Evolutionary conservation across 2,888 invertebrate species (phyloP), one percentile per base, ranked within the genome.

Genomic region (Acholoe squamosa): DNA sequence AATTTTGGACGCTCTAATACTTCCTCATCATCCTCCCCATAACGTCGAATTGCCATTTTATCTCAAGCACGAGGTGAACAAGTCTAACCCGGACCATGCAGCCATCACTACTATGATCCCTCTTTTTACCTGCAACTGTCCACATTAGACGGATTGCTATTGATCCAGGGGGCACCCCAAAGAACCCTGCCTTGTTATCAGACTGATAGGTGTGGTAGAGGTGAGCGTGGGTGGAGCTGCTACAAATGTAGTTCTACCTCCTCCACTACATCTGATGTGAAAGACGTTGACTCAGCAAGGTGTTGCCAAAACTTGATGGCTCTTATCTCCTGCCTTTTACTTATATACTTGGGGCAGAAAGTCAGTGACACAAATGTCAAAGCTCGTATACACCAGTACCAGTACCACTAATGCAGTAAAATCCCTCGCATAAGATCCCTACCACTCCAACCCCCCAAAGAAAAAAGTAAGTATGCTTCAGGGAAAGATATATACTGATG

Each of bases 131-230:
- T 61, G 71, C 28, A 71, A 71, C 28, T 71, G 71, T 71, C 71
- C 71, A 71, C 71, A 71, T 71, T 71, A 71, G 71, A 71, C 71
- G 28, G 71, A 71, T 71, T 71, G 28, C 28, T 71, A 71, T 71
- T 71, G 71, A 71, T 71, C 71, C 25, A 28, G 1, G 31, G 28
- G 28, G 71, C 28, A 28, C 71, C 71, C 28, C 71, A 25, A 28
- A 28, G 71, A 25, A 25, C 71, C 28, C 28, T 61, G 71, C 5
- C 71, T 71, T 71, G 71, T 71, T 71, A 71, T 71, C 71, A 28
- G 28, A 1, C 71, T 28, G 71, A 71, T 71, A 71, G 31, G 5
- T 7, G 0, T 28, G 71, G 25, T 25, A 28, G 71, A 71, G 71
- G 71, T 71, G 71, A 1, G 71, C 19, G 28, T n/a, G n/a, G n/a